These are phyloP conservation scores for Chionis minor DNA, from an alignment of 2,113 vertebrate genomes.

Conservation along the genomic window DNA sequence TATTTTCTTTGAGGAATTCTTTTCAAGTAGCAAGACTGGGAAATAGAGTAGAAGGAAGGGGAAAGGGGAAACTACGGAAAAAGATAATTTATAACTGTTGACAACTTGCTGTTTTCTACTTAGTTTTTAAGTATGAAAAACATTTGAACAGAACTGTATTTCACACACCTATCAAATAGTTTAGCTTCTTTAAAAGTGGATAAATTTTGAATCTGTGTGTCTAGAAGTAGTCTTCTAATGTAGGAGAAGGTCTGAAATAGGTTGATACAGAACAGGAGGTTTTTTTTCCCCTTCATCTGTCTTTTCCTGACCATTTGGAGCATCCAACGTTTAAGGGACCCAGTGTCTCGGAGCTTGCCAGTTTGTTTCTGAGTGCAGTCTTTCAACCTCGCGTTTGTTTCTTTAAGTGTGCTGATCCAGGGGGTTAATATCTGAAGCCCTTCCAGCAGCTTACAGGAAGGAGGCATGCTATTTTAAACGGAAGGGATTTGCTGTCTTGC, in stretches of 20 bases:
- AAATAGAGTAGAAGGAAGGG: neutral
- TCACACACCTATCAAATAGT: neutral
- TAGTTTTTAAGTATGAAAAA: neutral
- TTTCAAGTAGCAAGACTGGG: neutral
- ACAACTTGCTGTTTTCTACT: neutral
- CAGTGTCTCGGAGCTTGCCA: neutral
- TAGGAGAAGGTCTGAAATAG: neutral
- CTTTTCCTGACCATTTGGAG: neutral
- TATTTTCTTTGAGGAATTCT: neutral
- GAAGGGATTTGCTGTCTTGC: slow-evolving; percentile 40
- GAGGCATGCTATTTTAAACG: slow-evolving; percentile 7
- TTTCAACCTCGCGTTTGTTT: slow-evolving; percentile 13
- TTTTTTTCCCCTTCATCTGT: neutral
- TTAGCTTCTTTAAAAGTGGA: neutral
- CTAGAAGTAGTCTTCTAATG: neutral
- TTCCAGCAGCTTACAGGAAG: slow-evolving; percentile 16
- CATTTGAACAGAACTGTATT: neutral
- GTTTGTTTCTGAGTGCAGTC: slow-evolving; percentile 6
- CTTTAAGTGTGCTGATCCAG: neutral
- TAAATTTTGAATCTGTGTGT: neutral
- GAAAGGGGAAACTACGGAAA: neutral
- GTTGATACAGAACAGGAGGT: neutral
- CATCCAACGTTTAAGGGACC: neutral
- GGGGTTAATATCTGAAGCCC: slow-evolving; percentile 25
- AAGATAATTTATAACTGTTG: neutral